These are phyloP conservation scores for Drosophila rhopaloa DNA, from an alignment of 1,140 invertebrate genomes.

Conservation along the genomic window DNA sequence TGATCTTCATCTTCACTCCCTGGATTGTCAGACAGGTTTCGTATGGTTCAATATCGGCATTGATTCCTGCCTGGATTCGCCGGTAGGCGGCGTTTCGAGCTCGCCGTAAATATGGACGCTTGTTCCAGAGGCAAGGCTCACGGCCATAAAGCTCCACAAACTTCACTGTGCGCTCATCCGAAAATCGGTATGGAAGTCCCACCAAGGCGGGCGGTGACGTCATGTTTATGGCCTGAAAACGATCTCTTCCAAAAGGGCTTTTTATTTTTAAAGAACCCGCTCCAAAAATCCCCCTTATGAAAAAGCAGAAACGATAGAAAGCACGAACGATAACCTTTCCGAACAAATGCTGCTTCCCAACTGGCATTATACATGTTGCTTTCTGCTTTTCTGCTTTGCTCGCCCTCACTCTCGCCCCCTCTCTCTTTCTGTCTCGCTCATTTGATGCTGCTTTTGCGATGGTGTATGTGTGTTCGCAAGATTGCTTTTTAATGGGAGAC, in stretches of 20 bases:
- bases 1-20: conserved; percentile 62
- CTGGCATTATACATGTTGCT: conserved; percentile 24
- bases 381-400: conserved; percentile 33
- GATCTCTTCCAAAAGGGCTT: conserved; percentile 1
- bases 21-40: conserved; percentile 41
- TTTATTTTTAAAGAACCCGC: not conserved
- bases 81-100: conserved; percentile 55
- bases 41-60: conserved; percentile 11
- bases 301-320: conserved; percentile 16
- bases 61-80: conserved; percentile 60
- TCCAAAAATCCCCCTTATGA: not conserved
- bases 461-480: not conserved
- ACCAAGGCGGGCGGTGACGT: not conserved
- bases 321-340: conserved; percentile 17
- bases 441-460: not conserved
- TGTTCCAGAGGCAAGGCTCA: conserved; percentile 66
- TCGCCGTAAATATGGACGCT: conserved; percentile 34
- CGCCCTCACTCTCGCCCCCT: not conserved
- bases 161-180: conserved; percentile 48
- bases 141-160: conserved; percentile 63
- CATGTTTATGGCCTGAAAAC: no score
- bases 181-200: conserved; percentile 56
- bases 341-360: conserved; percentile 3
- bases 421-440: conserved; percentile 3
- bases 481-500: not conserved